Evolutionary conservation across 2,113 vertebrate species (phyloP), one percentile per base, ranked within the genome.

Genomic region (Myocastor coypus): DNA sequence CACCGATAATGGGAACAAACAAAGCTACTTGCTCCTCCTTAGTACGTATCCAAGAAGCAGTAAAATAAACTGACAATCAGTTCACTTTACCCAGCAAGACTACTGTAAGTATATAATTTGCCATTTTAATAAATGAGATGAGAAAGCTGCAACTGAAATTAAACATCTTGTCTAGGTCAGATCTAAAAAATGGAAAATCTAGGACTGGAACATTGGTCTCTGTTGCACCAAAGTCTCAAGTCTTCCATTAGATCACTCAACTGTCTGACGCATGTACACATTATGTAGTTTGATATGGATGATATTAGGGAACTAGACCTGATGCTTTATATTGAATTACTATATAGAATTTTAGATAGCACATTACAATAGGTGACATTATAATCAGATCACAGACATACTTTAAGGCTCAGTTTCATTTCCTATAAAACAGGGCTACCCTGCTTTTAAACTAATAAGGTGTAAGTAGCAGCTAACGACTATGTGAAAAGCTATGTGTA

Each of bases 181-280:
- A 87, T 0, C 11, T 59, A 71, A 37, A 90, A 84, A 19, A 3
- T 46, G 12, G 8, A 85, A 78, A 4, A 73, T 0, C 30, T 80
- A 16, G 2, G 11, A 63, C 3, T 87, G 32, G 30, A 22, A 52
- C 52, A 40, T 75, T 46, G 3, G 4, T 57, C 2, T 77, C 10
- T 34, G 1, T 71, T 73, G 80, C 12, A 34, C 20, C 52, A 69
- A 68, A 81, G 22, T 7, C 4, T 55, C 59, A 32, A 7, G 32
- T 46, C 3, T 83, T n/a, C 34, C 4, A 26, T 1, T 50, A 59
- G n/a, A 77, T 1, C 4, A 0, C 7, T 17, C 59, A 3, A 1
- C 14, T 66, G 8, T 91, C 12, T 85, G 34, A 7, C 42, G 22
- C 4, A n/a, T 19, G 11, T 40, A 28, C 5, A 8, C 20, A 20